Percentiles rank a stretch among this genome's conserved stretches.
These are phyloP conservation scores for Kuschelorhynchus macadamiae DNA, from an alignment of 2,888 invertebrate species.

Conservation along the genomic window DNA sequence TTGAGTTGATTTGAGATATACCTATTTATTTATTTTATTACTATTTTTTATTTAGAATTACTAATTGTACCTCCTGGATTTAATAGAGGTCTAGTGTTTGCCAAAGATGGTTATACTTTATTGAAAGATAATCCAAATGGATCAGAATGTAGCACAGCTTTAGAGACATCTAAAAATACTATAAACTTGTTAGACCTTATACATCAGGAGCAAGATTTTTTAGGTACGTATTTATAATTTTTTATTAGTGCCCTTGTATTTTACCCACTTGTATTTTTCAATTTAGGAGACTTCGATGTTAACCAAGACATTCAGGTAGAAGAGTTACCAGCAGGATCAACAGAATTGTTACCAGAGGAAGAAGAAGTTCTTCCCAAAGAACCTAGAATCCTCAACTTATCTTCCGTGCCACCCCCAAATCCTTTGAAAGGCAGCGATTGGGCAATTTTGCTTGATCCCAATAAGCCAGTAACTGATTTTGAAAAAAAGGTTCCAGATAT, in stretches of 20 bases:
- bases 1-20: too few relatives aligned
- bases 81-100: constrained; percentile 73
- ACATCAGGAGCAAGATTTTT: constrained; percentile 73
- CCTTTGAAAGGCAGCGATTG: constrained; percentile 77
- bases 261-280: background rate
- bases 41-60: too few relatives aligned
- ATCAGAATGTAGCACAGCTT: constrained; percentile 13
- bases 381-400: constrained; percentile 80
- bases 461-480: constrained; percentile 86
- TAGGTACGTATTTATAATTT: constrained; percentile 65
- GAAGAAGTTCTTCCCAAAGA: constrained; percentile 64
- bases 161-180: constrained; percentile 53
- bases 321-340: constrained; percentile 50
- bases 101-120: constrained; percentile 72
- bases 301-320: constrained; percentile 42
- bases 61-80: constrained; percentile 78
- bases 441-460: constrained; percentile 90
- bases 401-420: constrained; percentile 68
- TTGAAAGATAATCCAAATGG: constrained; percentile 52
- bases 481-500: constrained; percentile 84
- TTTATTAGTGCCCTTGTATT: too few relatives aligned
- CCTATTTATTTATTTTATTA: too few relatives aligned
- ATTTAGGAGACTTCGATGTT: constrained; percentile 56
- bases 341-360: constrained; percentile 57
- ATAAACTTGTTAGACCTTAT: constrained; percentile 76